These are phyloP conservation scores for Pomacea maculata DNA, from an alignment of 1,140 invertebrate species.

Conservation along the genomic window DNA sequence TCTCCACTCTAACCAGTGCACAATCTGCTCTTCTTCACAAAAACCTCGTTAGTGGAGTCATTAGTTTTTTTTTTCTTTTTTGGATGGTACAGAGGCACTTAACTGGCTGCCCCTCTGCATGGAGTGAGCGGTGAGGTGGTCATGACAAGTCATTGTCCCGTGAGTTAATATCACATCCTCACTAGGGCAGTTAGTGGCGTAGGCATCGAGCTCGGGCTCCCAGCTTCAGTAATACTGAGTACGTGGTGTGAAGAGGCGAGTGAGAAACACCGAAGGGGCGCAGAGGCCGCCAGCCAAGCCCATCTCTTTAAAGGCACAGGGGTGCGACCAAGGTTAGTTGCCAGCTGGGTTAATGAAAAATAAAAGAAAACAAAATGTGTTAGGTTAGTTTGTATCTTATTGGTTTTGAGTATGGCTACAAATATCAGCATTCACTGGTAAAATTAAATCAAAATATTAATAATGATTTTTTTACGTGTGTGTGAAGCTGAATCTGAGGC, in stretches of 20 bases:
- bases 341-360: constrained; percentile 27
- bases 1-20: no score
- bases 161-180: constrained; percentile 5
- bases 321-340: constrained; percentile 17
- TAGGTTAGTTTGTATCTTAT: constrained; percentile 13
- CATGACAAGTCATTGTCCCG: neutral
- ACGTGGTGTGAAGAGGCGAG: constrained; percentile 4
- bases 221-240: constrained; percentile 9
- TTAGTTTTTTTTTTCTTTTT: neutral
- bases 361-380: constrained; percentile 13
- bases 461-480: neutral
- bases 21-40: neutral
- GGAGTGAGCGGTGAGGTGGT: neutral
- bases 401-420: constrained; percentile 1
- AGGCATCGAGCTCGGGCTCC: neutral
- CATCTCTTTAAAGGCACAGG: constrained; percentile 19
- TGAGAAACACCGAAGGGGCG: constrained; percentile 8
- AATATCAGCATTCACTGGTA: constrained; percentile 11
- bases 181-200: neutral
- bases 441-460: constrained; percentile 12
- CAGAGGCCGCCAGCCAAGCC: constrained; percentile 12
- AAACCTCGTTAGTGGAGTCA: neutral
- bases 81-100: constrained; percentile 3
- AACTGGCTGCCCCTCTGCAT: neutral
- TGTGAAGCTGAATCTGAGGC: neutral